These are phyloP conservation scores for Eleutherodactylus coqui DNA, from an alignment of 2,797 vertebrate species.

Conservation along the genomic window DNA sequence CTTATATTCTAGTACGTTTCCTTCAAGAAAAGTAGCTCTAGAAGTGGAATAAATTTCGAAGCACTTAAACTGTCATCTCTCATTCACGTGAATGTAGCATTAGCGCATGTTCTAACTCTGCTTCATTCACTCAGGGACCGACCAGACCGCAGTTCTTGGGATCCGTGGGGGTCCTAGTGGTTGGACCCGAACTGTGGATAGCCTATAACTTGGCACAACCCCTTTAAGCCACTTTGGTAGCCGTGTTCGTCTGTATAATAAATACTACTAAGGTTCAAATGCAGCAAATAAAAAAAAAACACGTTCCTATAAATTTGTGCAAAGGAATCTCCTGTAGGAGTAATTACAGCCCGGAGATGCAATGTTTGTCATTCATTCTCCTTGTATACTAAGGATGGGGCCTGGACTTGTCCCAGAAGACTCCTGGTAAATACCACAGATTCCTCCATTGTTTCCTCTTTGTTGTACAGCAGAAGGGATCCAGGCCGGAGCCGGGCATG, in stretches of 20 bases:
- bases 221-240: background rate
- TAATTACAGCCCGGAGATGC: background rate
- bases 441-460: slow-evolving; percentile 25
- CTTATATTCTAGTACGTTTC: no score
- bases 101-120: no score
- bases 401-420: slow-evolving; percentile 32
- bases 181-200: no score
- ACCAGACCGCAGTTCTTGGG: no score
- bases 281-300: background rate
- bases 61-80: no score
- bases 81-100: no score
- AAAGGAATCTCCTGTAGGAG: background rate
- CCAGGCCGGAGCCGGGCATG: background rate
- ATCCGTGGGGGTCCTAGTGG: no score
- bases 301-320: no score
- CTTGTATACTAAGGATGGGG: slow-evolving; percentile 28
- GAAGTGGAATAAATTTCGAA: no score
- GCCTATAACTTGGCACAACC: no score
- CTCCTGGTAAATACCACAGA: background rate
- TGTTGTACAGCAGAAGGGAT: background rate
- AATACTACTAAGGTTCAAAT: background rate
- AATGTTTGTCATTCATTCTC: background rate
- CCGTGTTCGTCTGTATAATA: background rate
- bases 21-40: no score
- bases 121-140: no score